Evolutionary conservation across 1,140 invertebrate genomes (phyloP), one percentile per base, ranked within the genome.

Genomic region (Pseudomyrmex flavicornis): DNA sequence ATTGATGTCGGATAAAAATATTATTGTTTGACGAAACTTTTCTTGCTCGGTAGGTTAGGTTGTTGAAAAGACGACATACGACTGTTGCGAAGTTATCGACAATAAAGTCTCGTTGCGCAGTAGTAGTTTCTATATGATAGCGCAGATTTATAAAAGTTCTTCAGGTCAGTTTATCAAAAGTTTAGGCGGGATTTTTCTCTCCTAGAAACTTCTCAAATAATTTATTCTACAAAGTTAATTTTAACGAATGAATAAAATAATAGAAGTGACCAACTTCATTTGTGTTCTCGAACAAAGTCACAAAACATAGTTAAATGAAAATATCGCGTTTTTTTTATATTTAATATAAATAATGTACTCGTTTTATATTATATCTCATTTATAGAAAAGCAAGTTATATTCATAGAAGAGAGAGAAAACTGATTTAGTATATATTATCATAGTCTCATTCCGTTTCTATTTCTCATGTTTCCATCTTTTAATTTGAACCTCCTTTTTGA

Each of bases 61-160:
- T 17, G 17, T 79, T 15, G 15, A 3, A 72, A 35, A 35, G 59
- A 50, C 12, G 48, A 59, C 69, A n/a, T n/a, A 54, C 12, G 44
- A 59, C 2, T 10, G 17, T 22, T 48, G 15, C 58, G 58, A 79
- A 80, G 70, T 79, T 79, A 69, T 69, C 44, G 66, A 9, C 66
- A 72, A 80, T 59, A 61, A 80, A 50, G 12, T 5, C 2, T 22
- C 2, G 12, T 56, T 4, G 44, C 1, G 35, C 44, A 46, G 59
- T 65, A 9, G 48, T 56, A 46, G 52, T 79, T n/a, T n/a, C n/a
- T 70, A 80, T n/a, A 80, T 1, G n/a, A 46, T 66, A 68, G 22
- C n/a, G 12, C n/a, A 58, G 44, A 50, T 72, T 70, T 2, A 80
- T 72, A 35, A 80, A 61, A 62, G 13, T 69, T 17, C 2, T 12